phyloP scores from a whole-genome alignment of 2,797 vertebrate genomes.

The Choloepus didactylus region DNA sequence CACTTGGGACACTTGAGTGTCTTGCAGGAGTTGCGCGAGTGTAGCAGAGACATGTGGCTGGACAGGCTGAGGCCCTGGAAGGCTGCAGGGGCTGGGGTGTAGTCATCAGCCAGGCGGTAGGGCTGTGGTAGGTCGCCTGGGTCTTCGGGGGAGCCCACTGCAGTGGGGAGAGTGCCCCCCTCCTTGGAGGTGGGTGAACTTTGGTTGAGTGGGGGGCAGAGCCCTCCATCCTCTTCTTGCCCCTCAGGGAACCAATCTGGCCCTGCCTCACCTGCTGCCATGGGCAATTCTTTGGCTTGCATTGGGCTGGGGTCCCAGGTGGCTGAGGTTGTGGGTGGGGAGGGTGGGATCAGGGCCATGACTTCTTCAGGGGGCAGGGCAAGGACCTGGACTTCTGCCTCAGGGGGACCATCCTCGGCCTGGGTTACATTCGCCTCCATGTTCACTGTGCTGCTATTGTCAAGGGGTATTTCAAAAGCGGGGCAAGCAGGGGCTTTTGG shows the following conservation, averaged over 20 bases:
- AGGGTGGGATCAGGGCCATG: constrained; percentile 76
- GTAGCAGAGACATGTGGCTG: constrained; percentile 87
- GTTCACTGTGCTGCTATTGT: constrained; percentile 63
- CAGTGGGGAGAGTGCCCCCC: constrained; percentile 54
- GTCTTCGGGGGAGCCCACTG: constrained; percentile 75
- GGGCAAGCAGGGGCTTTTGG: constrained; percentile 82
- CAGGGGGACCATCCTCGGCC: constrained; percentile 49
- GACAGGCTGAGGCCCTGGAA: constrained; percentile 86
- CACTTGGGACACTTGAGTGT: constrained; percentile 89
- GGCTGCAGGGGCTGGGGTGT: constrained; percentile 68
- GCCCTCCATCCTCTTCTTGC: constrained; percentile 81
- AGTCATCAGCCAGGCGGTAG: constrained; percentile 81
- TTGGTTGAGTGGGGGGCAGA: constrained; percentile 82
- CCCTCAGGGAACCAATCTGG: constrained; percentile 82
- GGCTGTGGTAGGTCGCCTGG: constrained; percentile 69
- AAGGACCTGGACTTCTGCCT: constrained; percentile 63
- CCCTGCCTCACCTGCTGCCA: constrained; percentile 81
- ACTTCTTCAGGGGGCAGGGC: constrained; percentile 63
- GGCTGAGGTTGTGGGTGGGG: constrained; percentile 66
- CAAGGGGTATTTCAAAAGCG: constrained; percentile 56
- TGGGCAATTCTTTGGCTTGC: constrained; percentile 88
- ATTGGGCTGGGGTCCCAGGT: constrained; percentile 84
- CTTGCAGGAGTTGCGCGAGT: constrained; percentile 88
- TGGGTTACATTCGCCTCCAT: constrained; percentile 65
- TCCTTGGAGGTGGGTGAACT: constrained; percentile 83